These are phyloP conservation scores for Leptopilina myrica DNA, from an alignment of 2,888 invertebrate genomes.

Conservation along the genomic window DNA sequence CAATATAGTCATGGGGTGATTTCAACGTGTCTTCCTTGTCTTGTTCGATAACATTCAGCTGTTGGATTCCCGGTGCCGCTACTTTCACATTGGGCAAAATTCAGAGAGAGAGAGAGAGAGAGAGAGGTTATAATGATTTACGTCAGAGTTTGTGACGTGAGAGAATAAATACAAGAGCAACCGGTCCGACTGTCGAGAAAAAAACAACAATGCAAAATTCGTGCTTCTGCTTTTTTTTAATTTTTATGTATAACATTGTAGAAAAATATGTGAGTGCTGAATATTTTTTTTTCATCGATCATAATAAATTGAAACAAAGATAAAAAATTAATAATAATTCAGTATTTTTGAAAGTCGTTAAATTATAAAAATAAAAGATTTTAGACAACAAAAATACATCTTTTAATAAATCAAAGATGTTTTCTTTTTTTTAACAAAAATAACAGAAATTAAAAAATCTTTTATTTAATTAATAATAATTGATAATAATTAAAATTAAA, in stretches of 20 bases:
- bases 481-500: no score
- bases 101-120: not conserved
- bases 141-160: constrained; percentile 12
- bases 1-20: not conserved
- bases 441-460: no score
- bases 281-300: no score
- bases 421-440: no score
- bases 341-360: no score
- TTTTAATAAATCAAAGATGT: no score
- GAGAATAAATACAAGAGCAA: constrained; percentile 25
- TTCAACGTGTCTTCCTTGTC: no score
- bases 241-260: not conserved
- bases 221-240: not conserved
- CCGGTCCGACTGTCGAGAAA: not conserved
- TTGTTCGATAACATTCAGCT: not conserved
- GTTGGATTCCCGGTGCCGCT: not conserved
- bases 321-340: no score
- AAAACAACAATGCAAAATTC: not conserved
- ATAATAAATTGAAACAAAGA: no score
- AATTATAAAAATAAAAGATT: no score
- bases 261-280: not conserved
- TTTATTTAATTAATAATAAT: no score
- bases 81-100: not conserved
- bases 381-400: no score
- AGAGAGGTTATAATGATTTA: constrained; percentile 22